Base-by-base conservation (phyloP, 2,113 vertebrate species). In the Stercorarius parasiticus region DNA sequence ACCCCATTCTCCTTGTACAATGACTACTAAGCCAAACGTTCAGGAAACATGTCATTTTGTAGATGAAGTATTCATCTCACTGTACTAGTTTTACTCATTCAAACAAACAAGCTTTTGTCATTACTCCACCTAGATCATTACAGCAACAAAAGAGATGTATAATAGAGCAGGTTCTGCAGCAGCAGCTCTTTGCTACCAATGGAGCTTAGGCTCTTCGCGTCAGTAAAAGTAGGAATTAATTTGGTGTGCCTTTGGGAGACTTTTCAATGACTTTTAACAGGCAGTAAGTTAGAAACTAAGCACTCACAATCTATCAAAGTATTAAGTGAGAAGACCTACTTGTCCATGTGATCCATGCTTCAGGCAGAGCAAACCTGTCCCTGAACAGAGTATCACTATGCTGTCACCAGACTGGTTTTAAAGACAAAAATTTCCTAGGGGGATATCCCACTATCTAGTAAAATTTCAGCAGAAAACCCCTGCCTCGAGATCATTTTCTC, bases 81-180 rank as follows among this genome's bases (percentile, higher is more conserved):
- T 82, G 65, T 11, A 45, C 81, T 53, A 72, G 83, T 70, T 95
- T 80, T 8, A 91, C 89, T 78, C 94, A 86, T 13, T 89, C 73
- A 69, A 82, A 97, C 94, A 95, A 97, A 91, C 87, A 93, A 90
- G 90, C 94, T 94, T 95, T 97, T 96, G 94, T 93, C 87, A 91
- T 96, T 89, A 89, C 82, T 83, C 62, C 78, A 47, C 82, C 76
- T 5, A 82, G 89, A 88, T 93, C 94, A 95, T 90, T 53, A 94
- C 42, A 70, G 71, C 93, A 94, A 97, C 95, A 97, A 95, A 89
- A 91, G 91, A 56, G 73, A 47, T 13, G 9, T 13, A 93, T 43
- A 91, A 95, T 36, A 73, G 82, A 93, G 85, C 19, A 18, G 84
- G 81, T 90, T 94, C 86, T 94, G 91, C 93, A 95, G 86, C 81